Percentiles rank a stretch among this genome's conserved stretches.
phyloP scores from a whole-genome alignment of 2,797 vertebrate genomes.

The Brachymystax lenok region DNA sequence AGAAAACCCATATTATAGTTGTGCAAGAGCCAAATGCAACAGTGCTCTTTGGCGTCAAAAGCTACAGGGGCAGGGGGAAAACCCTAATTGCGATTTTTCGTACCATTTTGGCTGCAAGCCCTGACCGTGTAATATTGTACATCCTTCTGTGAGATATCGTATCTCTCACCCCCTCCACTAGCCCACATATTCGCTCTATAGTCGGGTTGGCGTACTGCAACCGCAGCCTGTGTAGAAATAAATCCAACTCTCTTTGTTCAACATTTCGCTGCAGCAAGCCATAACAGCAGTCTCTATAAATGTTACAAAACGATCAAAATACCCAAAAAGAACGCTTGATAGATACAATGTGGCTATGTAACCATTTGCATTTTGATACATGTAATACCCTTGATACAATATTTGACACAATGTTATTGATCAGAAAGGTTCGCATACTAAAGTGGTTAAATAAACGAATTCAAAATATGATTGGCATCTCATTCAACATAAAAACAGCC shows the following conservation, averaged over 20 bases:
- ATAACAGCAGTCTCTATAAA: background rate
- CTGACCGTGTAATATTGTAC: conserved; percentile 77
- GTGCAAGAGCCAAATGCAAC: background rate
- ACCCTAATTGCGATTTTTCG: conserved; percentile 30
- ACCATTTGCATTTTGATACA: background rate
- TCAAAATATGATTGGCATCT: background rate
- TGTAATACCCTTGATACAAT: background rate
- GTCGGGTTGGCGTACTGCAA: background rate
- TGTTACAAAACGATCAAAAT: background rate
- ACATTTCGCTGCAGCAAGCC: conserved; percentile 1
- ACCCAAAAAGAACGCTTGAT: conserved; percentile 3
- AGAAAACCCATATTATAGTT: background rate
- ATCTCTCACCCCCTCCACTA: conserved; percentile 35
- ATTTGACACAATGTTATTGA: background rate
- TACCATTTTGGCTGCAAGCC: conserved; percentile 73
- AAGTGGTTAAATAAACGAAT: background rate
- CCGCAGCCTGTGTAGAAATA: conserved; percentile 13
- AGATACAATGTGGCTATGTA: background rate
- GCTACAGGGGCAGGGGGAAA: conserved; percentile 27
- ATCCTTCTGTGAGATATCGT: conserved; percentile 46
- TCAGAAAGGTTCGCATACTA: background rate
- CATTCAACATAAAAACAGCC: background rate
- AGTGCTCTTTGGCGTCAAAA: background rate
- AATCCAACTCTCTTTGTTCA: conserved; percentile 13
- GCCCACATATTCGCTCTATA: conserved; percentile 21